These are phyloP conservation scores for Athalia rosae DNA, from an alignment of 2,888 invertebrate genomes.

Conservation along the genomic window DNA sequence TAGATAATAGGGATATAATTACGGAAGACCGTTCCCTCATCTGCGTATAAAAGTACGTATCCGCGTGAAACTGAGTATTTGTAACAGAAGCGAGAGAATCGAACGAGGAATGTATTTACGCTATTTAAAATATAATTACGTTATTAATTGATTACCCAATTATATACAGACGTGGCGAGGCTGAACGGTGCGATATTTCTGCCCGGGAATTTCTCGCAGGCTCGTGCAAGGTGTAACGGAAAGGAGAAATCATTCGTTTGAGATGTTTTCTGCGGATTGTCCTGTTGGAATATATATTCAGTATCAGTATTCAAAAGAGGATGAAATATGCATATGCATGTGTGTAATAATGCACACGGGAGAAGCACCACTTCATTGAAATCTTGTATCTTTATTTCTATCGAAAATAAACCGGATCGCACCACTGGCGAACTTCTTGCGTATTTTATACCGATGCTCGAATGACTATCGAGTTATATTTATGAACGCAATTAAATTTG, in stretches of 20 bases:
- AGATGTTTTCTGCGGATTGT: constrained; percentile 24
- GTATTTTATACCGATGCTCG: constrained; percentile 37
- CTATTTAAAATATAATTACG: constrained; percentile 18
- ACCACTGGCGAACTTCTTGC: constrained; percentile 8
- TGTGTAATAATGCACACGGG: not conserved
- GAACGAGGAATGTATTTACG: constrained; percentile 12
- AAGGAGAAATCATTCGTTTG: constrained; percentile 31
- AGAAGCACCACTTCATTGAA: constrained; percentile 35
- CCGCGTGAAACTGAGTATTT: not conserved
- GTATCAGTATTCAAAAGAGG: constrained; percentile 2
- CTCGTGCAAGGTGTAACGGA: not conserved
- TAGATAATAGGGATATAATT: constrained; percentile 29
- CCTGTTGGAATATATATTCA: not conserved
- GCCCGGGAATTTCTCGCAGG: not conserved
- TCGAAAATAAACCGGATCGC: constrained; percentile 38
- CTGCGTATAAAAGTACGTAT: not conserved
- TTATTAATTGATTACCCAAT: constrained; percentile 36
- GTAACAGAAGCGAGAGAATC: constrained; percentile 18
- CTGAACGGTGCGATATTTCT: not conserved
- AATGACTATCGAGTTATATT: constrained; percentile 58
- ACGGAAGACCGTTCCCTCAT: constrained; percentile 20
- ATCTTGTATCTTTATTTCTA: constrained; percentile 6
- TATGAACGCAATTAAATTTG: constrained; percentile 69
- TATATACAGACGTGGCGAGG: not conserved
- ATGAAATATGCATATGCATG: not conserved